Evolutionary conservation across 2,797 vertebrate species (phyloP), one percentile per base, ranked within the genome.

Genomic region (Pangasius sanitwongsei): DNA sequence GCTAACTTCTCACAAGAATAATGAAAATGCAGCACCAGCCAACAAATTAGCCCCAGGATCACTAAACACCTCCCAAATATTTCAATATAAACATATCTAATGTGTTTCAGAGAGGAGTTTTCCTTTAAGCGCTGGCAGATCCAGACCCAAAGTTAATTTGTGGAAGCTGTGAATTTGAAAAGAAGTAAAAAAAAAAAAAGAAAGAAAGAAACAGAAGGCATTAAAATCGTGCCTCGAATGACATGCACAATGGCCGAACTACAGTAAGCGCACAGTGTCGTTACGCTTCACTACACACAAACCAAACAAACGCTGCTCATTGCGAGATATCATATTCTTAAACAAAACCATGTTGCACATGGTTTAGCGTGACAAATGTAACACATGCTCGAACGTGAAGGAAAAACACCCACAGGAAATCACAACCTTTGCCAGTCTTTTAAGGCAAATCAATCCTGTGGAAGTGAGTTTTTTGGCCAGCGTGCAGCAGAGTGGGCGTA

Each of bases 321-420:
- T 65, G 69, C 23, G 48, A 65, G 44, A 83, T 61, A 67, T 63
- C 41, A 28, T 63, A 61, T 61, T 82, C 77, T 83, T 86, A 89
- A 83, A 69, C 88, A 74, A 53, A 72, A 69, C n/a, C 59, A 9
- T 63, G 65, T 81, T 72, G 63, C 41, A 67, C 83, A 67, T 55
- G 75, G 83, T 70, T 86, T 70, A 53, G 48, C 63, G 3, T 84
- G 70, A 75, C 70, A 65, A 80, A 85, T 20, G 34, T 8, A 89
- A 77, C 55, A 63, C 67, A 75, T 75, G 67, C 80, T 83, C 34
- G 31, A 72, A 75, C 83, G 81, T 61, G 81, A 83, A 88, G 28
- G 57, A 41, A 82, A 83, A 84, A 87, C 86, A 20, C 78, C 34
- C 53, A 83, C 50, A 48, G 31, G 34, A 72, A 84, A 77, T 67